Evolutionary conservation across 2,888 invertebrate genomes (phyloP), one percentile per base, ranked within the genome.

Genomic region (Agriotes lineatus): DNA sequence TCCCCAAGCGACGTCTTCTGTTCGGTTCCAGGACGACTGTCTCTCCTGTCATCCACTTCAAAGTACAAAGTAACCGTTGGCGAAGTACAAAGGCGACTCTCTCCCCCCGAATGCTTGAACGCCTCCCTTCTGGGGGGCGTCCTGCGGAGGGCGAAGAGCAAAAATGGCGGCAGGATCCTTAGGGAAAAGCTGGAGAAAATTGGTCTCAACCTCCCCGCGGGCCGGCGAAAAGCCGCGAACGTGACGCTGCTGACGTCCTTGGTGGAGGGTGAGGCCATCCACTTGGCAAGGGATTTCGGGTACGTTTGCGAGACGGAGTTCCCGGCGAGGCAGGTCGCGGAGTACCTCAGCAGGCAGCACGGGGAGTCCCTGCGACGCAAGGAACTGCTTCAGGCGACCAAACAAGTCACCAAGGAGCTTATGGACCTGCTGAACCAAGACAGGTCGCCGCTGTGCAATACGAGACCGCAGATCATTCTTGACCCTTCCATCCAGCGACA

Each of bases 61-160:
- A 99, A 99, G 90, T 99, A 99, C 91, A 99, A 99, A 88, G 99
- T 99, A 80, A 99, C 99, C 45, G 97, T 99, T 69, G 99, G 97
- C 6, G 99, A 99, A 87, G 98, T 99, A 69, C 98, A 98, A 86
- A 89, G 99, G 82, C 89, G 99, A 77, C 88, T 99, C 73, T 97
- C 97, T 58, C 98, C 99, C 35, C 99, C 99, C 0, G 99, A 99
- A 88, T 99, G 99, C 86, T 90, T 99, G 79, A 99, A 99, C 85
- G 99, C 99, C 14, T 99, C 98, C 39, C 88, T 99, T 54, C 89
- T 99, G 44, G 99, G 99, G 42, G 99, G 99, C 63, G 99, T 99
- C 33, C 87, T 99, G 60, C 89, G 99, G 85, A 93, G 99, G 94
- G 99, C 99, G 69, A 99, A 99, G 85, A 99, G 99, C 83, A 99